Conservation (phyloP, 2,113 vertebrate genomes). For the Phyllostomus discolor region DNA sequence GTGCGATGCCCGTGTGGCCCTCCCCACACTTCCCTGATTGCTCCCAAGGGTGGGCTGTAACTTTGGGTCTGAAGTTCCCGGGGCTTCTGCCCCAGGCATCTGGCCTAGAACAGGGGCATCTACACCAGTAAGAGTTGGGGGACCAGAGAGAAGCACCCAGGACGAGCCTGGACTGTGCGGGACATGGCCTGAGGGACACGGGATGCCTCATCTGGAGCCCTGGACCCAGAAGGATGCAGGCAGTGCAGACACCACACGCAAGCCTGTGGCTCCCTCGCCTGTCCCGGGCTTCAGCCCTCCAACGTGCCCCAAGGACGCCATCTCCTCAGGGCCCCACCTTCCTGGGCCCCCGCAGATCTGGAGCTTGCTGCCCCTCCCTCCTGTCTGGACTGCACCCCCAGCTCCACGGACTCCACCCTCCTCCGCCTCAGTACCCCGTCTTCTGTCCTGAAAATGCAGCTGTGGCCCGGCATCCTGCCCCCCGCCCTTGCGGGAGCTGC, state of each 20-base stretch:
- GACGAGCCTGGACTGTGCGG: neutral
- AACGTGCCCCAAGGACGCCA: rapidly evolving
- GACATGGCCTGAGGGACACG: neutral
- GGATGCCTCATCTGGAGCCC: neutral
- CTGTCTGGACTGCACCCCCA: rapidly evolving
- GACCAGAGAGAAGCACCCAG: neutral
- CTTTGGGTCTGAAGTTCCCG: neutral
- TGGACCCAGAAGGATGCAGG: neutral
- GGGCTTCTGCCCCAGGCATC: neutral
- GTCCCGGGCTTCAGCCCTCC: neutral
- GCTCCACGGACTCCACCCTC: neutral
- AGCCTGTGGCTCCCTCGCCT: too few species aligned
- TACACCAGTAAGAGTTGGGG: neutral
- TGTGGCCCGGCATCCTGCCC: too few species aligned
- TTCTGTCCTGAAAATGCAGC: too few species aligned
- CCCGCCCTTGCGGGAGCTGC: too few species aligned
- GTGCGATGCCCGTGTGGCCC: rapidly evolving
- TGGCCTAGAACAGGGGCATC: neutral
- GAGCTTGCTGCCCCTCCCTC: rapidly evolving
- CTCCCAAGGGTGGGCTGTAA: neutral
- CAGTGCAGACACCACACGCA: rapidly evolving
- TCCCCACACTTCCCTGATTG: neutral
- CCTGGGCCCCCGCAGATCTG: neutral
- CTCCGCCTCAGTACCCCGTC: neutral
- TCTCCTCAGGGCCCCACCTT: neutral